Evolutionary conservation across 2,113 vertebrate genomes (phyloP), one percentile per base, ranked within the genome.

Genomic region (Dicerorhinus sumatrensis): DNA sequence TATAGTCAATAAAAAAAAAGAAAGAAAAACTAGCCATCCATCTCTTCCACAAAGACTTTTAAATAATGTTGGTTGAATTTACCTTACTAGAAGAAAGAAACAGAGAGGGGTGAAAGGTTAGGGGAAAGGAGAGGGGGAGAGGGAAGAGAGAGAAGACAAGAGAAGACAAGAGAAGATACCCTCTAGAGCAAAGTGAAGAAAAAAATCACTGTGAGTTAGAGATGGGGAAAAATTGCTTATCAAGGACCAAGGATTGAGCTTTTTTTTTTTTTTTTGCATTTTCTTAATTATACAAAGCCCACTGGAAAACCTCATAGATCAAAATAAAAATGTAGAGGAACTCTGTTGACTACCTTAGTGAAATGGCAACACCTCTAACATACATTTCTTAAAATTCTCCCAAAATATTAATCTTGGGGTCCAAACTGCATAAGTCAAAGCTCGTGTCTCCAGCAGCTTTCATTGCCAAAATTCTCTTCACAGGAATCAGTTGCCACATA

Each of bases 361-460:
- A 90, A 79, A 65, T 33, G 27, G 8, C n/a, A 51, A 56, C 0
- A 46, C 17, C 63, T 73, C 11, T 62, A 85, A 58, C 21, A 39
- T 20, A 36, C 17, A 18, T 48, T 48, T 54, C 33, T 33, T 18
- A 25, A 58, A 58, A 62, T 48, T 87, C 73, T 86, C 51, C 69
- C 51, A 65, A 88, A 75, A 76, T 73, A 73, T 72, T 84, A n/a
- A 46, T 58, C 70, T 91, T 84, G n/a, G 18, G n/a, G 51, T 79
- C 51, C 31, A 31, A 88, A 58, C 25, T 84, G 14, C 20, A 2
- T 46, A 76, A 42, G 39, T 51, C 56, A 60, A 54, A 58, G 42
- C 11, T 72, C 23, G 0, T 25, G 17, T 79, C 54, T 58, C 48
- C 62, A 72, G n/a, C 7, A 63, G 18, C 36, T 48, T 58, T 60